Conservation (phyloP, 2,888 invertebrate genomes). For the Lomographa bimaculata region DNA sequence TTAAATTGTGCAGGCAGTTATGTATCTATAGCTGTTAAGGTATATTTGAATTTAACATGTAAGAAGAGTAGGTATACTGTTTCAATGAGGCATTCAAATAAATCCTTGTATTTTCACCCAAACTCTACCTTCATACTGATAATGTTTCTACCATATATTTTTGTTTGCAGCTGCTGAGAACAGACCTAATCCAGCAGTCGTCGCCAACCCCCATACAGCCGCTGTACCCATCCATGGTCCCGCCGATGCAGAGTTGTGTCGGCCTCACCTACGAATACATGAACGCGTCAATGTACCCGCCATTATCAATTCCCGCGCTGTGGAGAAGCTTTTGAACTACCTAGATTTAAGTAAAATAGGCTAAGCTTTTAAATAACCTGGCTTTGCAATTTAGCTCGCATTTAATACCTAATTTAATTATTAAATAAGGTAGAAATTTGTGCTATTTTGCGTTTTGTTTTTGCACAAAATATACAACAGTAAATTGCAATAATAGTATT, state of each 20-base stretch:
- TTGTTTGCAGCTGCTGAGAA: conserved; percentile 50
- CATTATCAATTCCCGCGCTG: conserved; percentile 45
- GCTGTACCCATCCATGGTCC: conserved; percentile 46
- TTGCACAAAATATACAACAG: conserved; percentile 8
- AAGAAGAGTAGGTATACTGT: too few relatives aligned
- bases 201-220: conserved; percentile 41
- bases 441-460: conserved; percentile 17
- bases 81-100: too few relatives aligned
- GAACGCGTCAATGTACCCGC: conserved; percentile 44
- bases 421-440: neutral
- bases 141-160: neutral
- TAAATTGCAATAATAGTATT: conserved; percentile 13
- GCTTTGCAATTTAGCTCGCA: conserved; percentile 7
- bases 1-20: too few relatives aligned
- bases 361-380: conserved; percentile 7
- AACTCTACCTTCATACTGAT: too few relatives aligned
- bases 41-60: too few relatives aligned
- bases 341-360: conserved; percentile 13
- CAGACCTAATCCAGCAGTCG: conserved; percentile 51
- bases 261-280: conserved; percentile 54
- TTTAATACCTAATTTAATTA: too few relatives aligned
- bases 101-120: too few relatives aligned
- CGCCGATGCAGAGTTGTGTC: conserved; percentile 46
- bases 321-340: conserved; percentile 54
- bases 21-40: too few relatives aligned